Conservation (phyloP, 2,888 invertebrate genomes). For the Tenthredo amoena region DNA sequence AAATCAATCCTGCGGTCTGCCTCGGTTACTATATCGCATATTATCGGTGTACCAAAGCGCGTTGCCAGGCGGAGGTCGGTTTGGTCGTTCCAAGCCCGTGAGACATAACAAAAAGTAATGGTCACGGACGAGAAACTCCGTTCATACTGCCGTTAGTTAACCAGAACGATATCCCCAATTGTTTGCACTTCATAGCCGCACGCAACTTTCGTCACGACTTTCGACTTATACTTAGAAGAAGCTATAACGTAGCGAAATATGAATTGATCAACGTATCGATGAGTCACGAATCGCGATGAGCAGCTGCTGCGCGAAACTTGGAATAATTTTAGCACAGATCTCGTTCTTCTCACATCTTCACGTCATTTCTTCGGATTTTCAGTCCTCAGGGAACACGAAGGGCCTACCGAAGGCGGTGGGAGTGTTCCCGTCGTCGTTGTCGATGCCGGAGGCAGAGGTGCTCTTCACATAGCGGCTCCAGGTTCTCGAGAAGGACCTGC, state of each 20-base stretch:
- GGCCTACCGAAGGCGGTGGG: constrained; percentile 65
- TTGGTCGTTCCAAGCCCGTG: not conserved
- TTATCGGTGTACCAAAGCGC: not conserved
- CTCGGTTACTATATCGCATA: not conserved
- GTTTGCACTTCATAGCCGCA: not conserved
- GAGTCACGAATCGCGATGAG: not conserved
- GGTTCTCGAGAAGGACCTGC: constrained; percentile 79
- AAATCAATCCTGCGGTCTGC: not conserved
- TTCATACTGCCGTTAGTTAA: constrained; percentile 48
- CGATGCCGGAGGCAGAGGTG: constrained; percentile 70
- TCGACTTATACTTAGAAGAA: constrained; percentile 31
- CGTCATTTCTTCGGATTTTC: constrained; percentile 59
- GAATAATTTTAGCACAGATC: too few species aligned
- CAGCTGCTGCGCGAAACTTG: not conserved
- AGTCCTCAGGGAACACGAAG: constrained; percentile 85
- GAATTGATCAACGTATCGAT: not conserved
- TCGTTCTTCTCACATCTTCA: not conserved
- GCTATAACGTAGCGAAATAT: not conserved
- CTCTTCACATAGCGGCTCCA: constrained; percentile 83
- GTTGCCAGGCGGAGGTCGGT: constrained; percentile 46
- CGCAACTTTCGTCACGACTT: not conserved
- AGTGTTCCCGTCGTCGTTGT: constrained; percentile 70
- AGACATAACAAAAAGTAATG: constrained; percentile 47
- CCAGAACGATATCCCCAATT: constrained; percentile 37
- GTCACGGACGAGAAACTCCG: constrained; percentile 53